phyloP scores from a whole-genome alignment of 2,888 invertebrate species.

The Drosophila macrospina region DNA sequence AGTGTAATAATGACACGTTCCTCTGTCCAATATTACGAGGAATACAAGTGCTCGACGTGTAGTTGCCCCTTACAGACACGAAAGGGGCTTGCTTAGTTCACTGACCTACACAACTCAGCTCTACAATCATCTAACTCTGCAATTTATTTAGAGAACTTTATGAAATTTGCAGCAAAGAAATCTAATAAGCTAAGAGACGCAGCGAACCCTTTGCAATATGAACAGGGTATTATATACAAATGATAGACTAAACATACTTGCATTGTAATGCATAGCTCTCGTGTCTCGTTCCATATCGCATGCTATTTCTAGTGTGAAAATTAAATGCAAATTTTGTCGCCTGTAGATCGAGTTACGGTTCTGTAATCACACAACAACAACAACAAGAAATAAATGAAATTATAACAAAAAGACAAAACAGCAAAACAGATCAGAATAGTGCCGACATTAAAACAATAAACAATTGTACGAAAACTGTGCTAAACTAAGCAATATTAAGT shows the following conservation, averaged over 20 bases:
- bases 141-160: not conserved
- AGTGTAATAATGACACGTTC: constrained; percentile 4
- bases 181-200: not conserved
- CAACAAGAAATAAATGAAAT: constrained; percentile 11
- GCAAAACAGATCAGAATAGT: constrained; percentile 18
- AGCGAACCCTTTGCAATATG: not conserved
- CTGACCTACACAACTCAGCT: not conserved
- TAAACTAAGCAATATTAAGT: constrained; percentile 21
- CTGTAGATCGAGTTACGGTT: constrained; percentile 36
- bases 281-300: constrained; percentile 25
- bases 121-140: not conserved
- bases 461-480: constrained; percentile 22
- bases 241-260: constrained; percentile 16
- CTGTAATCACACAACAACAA: constrained; percentile 16
- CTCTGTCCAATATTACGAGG: not conserved
- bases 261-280: not conserved
- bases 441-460: constrained; percentile 20
- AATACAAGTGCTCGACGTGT: not conserved
- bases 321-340: constrained; percentile 51
- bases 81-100: not conserved
- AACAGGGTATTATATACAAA: constrained; percentile 3
- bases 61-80: not conserved
- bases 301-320: constrained; percentile 49
- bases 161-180: not conserved
- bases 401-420: not conserved